A percentile compares a stretch with the other conserved stretches of the same genome.
Conservation (phyloP, 2,888 invertebrate species). For the Colletes collaris region DNA sequence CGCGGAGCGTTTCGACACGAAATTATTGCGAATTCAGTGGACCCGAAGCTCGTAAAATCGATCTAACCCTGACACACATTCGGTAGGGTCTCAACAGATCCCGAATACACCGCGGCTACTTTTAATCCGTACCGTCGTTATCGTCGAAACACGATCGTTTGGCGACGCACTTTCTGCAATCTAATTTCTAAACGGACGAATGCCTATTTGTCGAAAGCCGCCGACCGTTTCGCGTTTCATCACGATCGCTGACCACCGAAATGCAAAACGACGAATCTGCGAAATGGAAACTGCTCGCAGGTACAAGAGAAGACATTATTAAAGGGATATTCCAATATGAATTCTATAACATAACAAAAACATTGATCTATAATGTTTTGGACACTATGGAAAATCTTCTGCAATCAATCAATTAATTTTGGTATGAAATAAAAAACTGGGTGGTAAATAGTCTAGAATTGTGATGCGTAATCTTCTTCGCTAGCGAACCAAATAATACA, state of each 20-base stretch:
- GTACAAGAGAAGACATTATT: no score
- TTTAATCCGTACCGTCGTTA: constrained; percentile 11
- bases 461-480: no score
- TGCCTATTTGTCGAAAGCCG: not conserved
- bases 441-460: no score
- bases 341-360: no score
- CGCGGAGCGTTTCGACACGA: constrained; percentile 31
- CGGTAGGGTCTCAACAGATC: not conserved
- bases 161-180: not conserved
- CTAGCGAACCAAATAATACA: no score
- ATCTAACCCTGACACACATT: constrained; percentile 65
- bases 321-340: no score
- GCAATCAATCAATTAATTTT: no score
- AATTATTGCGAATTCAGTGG: constrained; percentile 46
- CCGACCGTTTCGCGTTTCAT: constrained; percentile 6
- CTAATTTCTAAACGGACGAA: constrained; percentile 9
- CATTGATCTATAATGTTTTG: no score
- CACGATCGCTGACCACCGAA: constrained; percentile 11
- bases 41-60: constrained; percentile 55
- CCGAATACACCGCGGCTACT: constrained; percentile 24
- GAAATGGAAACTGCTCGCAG: constrained; percentile 7
- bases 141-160: not conserved
- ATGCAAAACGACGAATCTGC: not conserved
- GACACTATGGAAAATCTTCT: no score
- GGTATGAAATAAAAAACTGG: no score